Base-by-base conservation (phyloP, 2,113 vertebrate genomes). In the Misgurnus anguillicaudatus region DNA sequence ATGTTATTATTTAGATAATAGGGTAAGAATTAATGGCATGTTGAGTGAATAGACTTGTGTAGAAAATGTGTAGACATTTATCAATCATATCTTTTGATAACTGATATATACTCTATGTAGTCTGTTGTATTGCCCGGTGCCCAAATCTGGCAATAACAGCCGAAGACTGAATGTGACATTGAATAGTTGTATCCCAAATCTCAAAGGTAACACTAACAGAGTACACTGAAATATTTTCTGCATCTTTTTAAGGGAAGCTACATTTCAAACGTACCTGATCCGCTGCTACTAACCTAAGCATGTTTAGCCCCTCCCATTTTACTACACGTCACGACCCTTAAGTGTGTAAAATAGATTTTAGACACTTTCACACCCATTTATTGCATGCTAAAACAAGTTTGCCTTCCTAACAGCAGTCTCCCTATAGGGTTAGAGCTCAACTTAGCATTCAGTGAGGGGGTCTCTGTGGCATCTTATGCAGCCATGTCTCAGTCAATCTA, bases 361-460 rank as follows among this genome's bases (percentile, higher is more conserved):
- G 36, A 16, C 53, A 57, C n/a, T 14, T 24, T 58, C n/a, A 60
- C 55, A 9, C 19, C 57, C 14, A 10, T 38, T 17, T n/a, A 73
- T 14, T 73, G 57, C 70, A 73, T 60, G 70, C 70, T 60, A 42
- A 73, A 73, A 73, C 70, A 16, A 38, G 70, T 60, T 42, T 73
- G 21, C 39, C 45, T 69, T 41, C 31, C 72, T 55, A 77, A 77
- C 19, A 41, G 62, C 9, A 4, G 55, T 62, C 39, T 63, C 45
- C 76, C 39, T n/a, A 51, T 14, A 17, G 17, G 53, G 38, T 36
- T 53, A 19, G 36, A 17, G 11, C 45, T 64, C 31, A 72, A 57
- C 6, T 71, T 71, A 9, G 47, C 9, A 9, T 64, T 72, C 36
- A 24, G 58, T 70, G 24, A 21, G 55, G 41, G 41, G 64, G 65